These are phyloP conservation scores for Idaea dimidiata DNA, from an alignment of 2,888 invertebrate genomes.

Conservation along the genomic window DNA sequence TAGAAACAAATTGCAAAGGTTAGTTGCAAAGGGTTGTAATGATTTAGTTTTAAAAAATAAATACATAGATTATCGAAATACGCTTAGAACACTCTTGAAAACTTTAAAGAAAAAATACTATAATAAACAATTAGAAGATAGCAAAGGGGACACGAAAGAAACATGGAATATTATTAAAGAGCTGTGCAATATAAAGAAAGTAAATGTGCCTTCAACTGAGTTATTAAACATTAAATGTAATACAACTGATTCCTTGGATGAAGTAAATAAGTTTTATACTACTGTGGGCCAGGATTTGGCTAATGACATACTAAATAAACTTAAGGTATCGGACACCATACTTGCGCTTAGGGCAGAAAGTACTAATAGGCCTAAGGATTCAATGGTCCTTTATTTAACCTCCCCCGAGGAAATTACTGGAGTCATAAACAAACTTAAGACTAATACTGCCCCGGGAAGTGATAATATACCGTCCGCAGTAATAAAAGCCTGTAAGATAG, in stretches of 20 bases:
- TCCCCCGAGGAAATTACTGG: background rate
- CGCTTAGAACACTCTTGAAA: background rate
- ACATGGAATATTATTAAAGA: constrained; percentile 1
- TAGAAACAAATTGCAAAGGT: too few relatives aligned
- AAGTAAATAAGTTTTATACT: background rate
- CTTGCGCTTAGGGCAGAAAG: background rate
- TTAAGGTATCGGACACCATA: background rate
- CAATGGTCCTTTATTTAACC: background rate
- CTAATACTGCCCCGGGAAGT: background rate
- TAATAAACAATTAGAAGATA: background rate
- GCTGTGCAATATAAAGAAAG: background rate
- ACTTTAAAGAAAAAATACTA: background rate
- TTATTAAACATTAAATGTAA: background rate
- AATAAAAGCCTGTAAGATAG: background rate
- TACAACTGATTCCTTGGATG: background rate
- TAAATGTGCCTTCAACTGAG: background rate
- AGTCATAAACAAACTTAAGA: background rate
- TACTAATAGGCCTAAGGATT: background rate
- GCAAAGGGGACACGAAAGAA: background rate
- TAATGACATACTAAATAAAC: background rate
- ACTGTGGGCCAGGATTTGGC: background rate
- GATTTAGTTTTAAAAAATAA: too few relatives aligned
- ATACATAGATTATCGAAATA: background rate
- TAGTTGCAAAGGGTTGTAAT: too few relatives aligned
- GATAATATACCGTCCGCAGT: background rate